Evolutionary conservation across 2,888 invertebrate genomes (phyloP), one percentile per base, ranked within the genome.

Genomic region (Apocheima hispidaria): DNA sequence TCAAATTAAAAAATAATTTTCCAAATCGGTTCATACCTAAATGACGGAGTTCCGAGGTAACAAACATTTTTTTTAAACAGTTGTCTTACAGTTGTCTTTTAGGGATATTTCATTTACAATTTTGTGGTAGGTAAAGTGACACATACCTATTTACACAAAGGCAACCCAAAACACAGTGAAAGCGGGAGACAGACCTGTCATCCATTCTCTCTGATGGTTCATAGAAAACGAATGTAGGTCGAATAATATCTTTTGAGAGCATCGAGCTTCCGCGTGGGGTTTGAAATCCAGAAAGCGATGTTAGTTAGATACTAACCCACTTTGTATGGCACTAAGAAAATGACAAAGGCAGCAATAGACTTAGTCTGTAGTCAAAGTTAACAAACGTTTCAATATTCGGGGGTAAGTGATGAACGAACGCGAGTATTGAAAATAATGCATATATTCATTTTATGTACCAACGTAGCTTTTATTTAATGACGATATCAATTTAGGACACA

Each of bases 181-280:
- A 30, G 18, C 30, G 46, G 18, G 18, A 30, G 46, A 14, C 51
- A 51, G 41, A 18, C 46, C 30, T 46, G 46, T 20, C 46, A 30
- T n/a, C 18, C 6, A 46, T 30, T 46, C 6, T 30, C 46, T 21
- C 12, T 30, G n/a, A 30, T 20, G 30, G 30, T n/a, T 30, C 6
- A 20, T 33, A 30, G 30, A 46, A 44, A 46, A 51, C 26, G 40
- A 40, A 51, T 40, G 51, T 41, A 40, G 51, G 40, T 4, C 2
- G 51, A 40, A 49, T 43, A 44, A 58, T 38, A 21, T 7, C 41
- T 61, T 40, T 30, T 40, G 36, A n/a, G 12, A 36, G 7, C 20
- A 51, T 51, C 12, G n/a, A n/a, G 18, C 9, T n/a, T n/a, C 18
- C 40, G 20, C 30, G 51, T 51, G 40, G 51, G 38, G 51, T 30